Base-by-base conservation (phyloP, 2,797 vertebrate species). In the Ispidina picta region DNA sequence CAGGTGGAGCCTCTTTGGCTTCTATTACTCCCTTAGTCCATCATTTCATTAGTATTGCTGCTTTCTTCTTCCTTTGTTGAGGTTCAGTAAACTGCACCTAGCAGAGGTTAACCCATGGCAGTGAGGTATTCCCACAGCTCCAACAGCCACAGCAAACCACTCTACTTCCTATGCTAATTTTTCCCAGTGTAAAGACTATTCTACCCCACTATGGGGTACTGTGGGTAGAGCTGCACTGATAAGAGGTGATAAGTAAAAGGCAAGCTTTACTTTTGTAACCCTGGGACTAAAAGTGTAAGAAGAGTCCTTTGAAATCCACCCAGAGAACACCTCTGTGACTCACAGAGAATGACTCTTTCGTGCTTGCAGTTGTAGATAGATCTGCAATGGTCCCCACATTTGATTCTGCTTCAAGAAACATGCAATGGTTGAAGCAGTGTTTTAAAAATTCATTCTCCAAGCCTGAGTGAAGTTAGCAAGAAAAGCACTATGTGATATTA, bases 371-470 rank as follows among this genome's bases (percentile, higher is more conserved):
- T 82, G 31, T 51, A 66, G 83, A 79, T 49, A 89, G 89, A 64
- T 63, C 68, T 76, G 71, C 79, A 89, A 62, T 39, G 46, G 31
- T 55, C 82, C 41, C 66, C 46, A 79, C 66, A 72, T 89, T 74
- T 64, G 74, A 54, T 71, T 90, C 60, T 89, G 25, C 68, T 77
- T 80, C 83, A 86, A 76, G 64, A 90, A 85, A 71, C 37, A 31
- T 22, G 13, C 31, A 86, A 74, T 37, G 78, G 26, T 26, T 88
- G 41, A 68, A 91, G 51, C 37, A 88, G 19, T 64, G n/a, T 55
- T 86, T 68, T 83, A 65, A 88, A 88, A 88, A 59, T 29, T 54
- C 58, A 68, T 89, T 85, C 35, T 55, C 37, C 25, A 68, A 70
- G 70, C 76, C 28, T 64, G n/a, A 86, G 16, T 56, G 22, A 89